A percentile compares a stretch with the other conserved stretches of the same genome.
Evolutionary conservation across 2,113 vertebrate genomes (phyloP).

Genomic region (Petrocephalus microphthalmus): DNA sequence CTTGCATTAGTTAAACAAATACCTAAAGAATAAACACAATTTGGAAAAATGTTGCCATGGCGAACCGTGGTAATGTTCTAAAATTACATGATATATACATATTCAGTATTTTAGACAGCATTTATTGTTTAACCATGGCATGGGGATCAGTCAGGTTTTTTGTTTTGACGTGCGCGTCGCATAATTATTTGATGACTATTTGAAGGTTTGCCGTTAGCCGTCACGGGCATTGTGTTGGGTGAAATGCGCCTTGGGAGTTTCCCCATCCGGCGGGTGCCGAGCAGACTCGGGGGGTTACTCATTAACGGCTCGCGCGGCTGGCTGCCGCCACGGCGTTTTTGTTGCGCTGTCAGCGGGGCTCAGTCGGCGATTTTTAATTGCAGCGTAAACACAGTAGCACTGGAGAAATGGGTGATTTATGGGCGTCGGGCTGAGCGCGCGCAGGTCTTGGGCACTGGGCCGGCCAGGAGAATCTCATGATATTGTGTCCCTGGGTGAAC

Average conservation of each 20-base stretch:
- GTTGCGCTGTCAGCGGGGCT: slow-evolving; percentile 59
- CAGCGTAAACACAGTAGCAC: slow-evolving; percentile 77
- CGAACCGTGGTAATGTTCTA: neutral
- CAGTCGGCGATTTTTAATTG: slow-evolving; percentile 85
- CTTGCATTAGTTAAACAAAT: neutral
- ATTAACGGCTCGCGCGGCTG: slow-evolving; percentile 62
- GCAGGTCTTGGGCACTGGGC: slow-evolving; percentile 29
- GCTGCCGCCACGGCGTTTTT: slow-evolving; percentile 40
- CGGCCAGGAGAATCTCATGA: too few relatives aligned
- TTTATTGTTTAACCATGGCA: neutral
- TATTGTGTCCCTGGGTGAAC: neutral
- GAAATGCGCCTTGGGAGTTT: slow-evolving; percentile 28
- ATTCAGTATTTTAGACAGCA: neutral
- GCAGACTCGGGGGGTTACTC: slow-evolving; percentile 55
- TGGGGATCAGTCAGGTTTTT: neutral
- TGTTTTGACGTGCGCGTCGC: neutral
- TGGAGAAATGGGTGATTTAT: slow-evolving; percentile 78
- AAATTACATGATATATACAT: neutral
- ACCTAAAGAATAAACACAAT: neutral
- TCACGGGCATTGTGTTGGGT: slow-evolving; percentile 26
- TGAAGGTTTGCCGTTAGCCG: neutral
- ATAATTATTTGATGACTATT: neutral
- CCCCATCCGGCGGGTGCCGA: neutral
- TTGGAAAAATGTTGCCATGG: neutral
- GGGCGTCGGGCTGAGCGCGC: slow-evolving; percentile 62